Evolutionary conservation across 2,888 invertebrate genomes (phyloP).

Genomic region (Ypsolopha sequella): DNA sequence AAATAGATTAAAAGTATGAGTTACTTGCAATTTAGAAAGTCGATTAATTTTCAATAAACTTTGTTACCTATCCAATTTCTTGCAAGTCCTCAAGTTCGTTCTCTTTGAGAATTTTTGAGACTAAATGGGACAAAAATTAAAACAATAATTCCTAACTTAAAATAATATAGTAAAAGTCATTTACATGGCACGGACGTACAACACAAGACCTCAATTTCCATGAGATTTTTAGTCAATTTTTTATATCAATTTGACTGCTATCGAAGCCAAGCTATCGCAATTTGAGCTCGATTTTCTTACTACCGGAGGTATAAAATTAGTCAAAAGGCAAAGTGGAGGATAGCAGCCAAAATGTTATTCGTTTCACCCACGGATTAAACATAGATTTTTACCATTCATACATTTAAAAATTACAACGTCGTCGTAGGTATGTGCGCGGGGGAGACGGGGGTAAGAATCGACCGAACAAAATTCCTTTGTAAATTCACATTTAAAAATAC

Average conservation of each 20-base stretch:
- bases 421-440: too few species aligned
- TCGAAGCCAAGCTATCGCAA: not conserved
- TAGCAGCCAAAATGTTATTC: too few species aligned
- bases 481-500: too few species aligned
- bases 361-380: too few species aligned
- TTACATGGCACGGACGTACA: not conserved
- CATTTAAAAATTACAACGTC: too few species aligned
- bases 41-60: constrained; percentile 1
- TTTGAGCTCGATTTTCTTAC: not conserved
- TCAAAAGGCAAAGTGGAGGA: too few species aligned
- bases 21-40: constrained; percentile 10
- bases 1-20: not conserved
- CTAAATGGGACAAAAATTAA: constrained; percentile 7
- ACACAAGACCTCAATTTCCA: not conserved
- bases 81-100: constrained; percentile 18
- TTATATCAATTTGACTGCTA: too few species aligned
- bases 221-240: not conserved
- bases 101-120: constrained; percentile 16
- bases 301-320: not conserved
- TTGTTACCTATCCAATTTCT: constrained; percentile 3
- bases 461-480: too few species aligned
- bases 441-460: too few species aligned
- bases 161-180: constrained; percentile 4
- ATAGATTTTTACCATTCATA: too few species aligned
- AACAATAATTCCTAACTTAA: too few species aligned